Evolutionary conservation across 2,888 invertebrate genomes (phyloP).

Genomic region (Muscina levida): DNA sequence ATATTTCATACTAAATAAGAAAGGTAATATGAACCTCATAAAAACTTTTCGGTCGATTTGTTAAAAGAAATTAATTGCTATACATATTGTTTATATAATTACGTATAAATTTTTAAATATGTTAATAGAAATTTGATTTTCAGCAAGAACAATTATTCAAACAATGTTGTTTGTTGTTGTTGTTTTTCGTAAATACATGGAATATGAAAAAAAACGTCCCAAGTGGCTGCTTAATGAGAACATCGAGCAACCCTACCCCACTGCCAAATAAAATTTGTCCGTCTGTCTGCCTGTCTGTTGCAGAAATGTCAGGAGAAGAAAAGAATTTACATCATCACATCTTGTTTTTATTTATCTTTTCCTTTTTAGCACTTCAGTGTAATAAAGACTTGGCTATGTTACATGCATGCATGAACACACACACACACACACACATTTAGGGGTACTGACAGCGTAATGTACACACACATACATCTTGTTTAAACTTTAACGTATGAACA

Average conservation of each 20-base stretch:
- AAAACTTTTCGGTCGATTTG: conserved; percentile 11
- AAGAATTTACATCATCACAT: conserved; percentile 14
- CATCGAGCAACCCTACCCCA: conserved; percentile 4
- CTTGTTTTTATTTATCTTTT: conserved; percentile 34
- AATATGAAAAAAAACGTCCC: conserved; percentile 23
- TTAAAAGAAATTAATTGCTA: not conserved
- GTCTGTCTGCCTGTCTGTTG: not conserved
- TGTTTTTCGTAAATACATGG: not conserved
- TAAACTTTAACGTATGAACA: no score
- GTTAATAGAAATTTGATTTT: conserved; percentile 32
- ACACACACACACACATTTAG: no score
- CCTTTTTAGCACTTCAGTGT: conserved; percentile 35
- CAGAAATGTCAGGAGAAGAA: not conserved
- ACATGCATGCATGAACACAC: not conserved
- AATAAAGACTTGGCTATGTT: conserved; percentile 29
- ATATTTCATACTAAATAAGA: no score
- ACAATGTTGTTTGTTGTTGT: not conserved
- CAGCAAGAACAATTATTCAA: conserved; percentile 15
- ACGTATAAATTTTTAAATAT: conserved; percentile 11
- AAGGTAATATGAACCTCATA: not conserved
- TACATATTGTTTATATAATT: conserved; percentile 17
- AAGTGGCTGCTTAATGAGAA: conserved; percentile 48
- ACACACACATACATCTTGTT: no score
- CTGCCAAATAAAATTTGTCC: conserved; percentile 4
- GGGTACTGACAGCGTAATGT: no score